Percentiles rank a stretch among this genome's conserved stretches.
Evolutionary conservation across 1,140 invertebrate genomes (phyloP).

Genomic region (Drosophila orosa): DNA sequence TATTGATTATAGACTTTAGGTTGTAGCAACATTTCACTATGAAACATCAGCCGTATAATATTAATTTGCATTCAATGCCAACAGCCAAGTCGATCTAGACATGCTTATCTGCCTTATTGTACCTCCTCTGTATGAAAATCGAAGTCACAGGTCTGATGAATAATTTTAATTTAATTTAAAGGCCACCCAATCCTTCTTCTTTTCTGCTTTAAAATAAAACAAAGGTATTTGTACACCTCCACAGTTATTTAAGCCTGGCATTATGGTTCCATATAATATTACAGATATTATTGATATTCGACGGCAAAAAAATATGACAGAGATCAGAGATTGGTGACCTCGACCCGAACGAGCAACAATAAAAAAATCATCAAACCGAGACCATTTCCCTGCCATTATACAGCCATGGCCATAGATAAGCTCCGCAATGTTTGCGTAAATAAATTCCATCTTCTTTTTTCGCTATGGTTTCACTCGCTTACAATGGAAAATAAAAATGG

Average conservation of each 20-base stretch:
- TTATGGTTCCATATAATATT: not conserved
- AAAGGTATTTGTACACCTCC: not conserved
- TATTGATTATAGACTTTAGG: not conserved
- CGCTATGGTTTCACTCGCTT: conserved; percentile 9
- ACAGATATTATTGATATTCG: conserved; percentile 19
- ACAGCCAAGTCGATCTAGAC: not conserved
- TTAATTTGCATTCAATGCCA: not conserved
- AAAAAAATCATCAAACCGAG: conserved; percentile 49
- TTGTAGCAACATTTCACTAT: not conserved
- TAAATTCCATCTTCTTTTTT: conserved; percentile 40
- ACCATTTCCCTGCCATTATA: conserved; percentile 48
- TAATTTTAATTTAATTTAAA: not conserved
- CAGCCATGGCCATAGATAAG: conserved; percentile 55
- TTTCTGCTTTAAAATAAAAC: too few species aligned
- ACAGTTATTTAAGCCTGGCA: not conserved
- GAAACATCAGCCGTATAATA: too few species aligned
- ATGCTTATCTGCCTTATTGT: not conserved
- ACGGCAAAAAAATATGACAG: conserved; percentile 23
- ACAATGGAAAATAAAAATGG: conserved; percentile 31
- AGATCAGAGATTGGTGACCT: conserved; percentile 28
- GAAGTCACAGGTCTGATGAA: too few species aligned
- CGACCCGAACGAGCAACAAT: conserved; percentile 29
- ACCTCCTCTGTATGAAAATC: not conserved
- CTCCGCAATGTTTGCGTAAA: conserved; percentile 61
- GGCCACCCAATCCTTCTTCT: not conserved